Percentiles rank a stretch among this genome's conserved stretches.
Evolutionary conservation across 2,888 invertebrate genomes (phyloP).

Genomic region (Helicoverpa assulta): DNA sequence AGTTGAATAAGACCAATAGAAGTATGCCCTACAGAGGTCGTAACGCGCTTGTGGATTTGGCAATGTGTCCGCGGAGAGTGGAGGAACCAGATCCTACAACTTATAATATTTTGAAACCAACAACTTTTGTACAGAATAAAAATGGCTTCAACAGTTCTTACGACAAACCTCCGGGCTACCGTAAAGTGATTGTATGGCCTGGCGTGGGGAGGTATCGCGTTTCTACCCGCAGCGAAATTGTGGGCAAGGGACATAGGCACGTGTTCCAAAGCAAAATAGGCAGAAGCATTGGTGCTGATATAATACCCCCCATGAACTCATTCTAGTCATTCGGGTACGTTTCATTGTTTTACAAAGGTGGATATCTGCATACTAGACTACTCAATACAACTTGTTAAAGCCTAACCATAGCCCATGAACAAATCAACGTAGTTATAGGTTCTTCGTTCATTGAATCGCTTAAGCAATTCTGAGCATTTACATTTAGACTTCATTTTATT

Average conservation of each 20-base stretch:
- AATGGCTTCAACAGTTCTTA: slow-evolving; percentile 82
- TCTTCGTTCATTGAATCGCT: too few relatives aligned
- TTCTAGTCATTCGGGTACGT: slow-evolving; percentile 69
- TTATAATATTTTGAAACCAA: slow-evolving; percentile 74
- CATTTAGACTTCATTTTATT: too few relatives aligned
- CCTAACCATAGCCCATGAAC: too few relatives aligned
- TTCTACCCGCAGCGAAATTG: slow-evolving; percentile 65
- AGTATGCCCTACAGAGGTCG: slow-evolving; percentile 81
- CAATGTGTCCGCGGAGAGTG: slow-evolving; percentile 85
- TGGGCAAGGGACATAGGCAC: slow-evolving; percentile 80
- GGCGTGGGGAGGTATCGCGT: slow-evolving; percentile 81
- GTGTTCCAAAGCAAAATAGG: slow-evolving; percentile 78
- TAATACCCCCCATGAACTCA: slow-evolving; percentile 80
- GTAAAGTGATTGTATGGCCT: slow-evolving; percentile 81
- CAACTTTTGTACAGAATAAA: slow-evolving; percentile 70
- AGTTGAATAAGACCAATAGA: slow-evolving; percentile 82
- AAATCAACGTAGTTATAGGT: too few relatives aligned
- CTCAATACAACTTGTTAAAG: too few relatives aligned
- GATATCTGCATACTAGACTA: too few relatives aligned
- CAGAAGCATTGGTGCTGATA: slow-evolving; percentile 79
- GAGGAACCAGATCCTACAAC: slow-evolving; percentile 88
- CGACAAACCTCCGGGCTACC: slow-evolving; percentile 79
- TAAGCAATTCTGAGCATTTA: too few relatives aligned
- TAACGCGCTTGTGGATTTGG: slow-evolving; percentile 84
- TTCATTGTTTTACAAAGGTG: background rate